A percentile compares a stretch with the other conserved stretches of the same genome.
phyloP scores from a whole-genome alignment of 2,888 invertebrate species.

The Embidobia sp. region DNA sequence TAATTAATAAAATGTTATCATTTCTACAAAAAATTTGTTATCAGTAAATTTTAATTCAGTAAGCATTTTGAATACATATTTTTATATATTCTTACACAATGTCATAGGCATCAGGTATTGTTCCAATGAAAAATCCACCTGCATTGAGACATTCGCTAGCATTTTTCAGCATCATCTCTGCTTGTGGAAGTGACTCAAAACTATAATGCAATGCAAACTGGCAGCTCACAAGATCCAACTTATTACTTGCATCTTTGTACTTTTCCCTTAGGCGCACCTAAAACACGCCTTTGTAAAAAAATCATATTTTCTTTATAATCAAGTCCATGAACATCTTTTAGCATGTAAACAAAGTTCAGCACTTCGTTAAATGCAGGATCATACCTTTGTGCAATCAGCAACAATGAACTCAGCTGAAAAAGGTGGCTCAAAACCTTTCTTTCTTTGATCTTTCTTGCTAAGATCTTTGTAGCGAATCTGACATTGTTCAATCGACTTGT shows the following conservation, averaged over 20 bases:
- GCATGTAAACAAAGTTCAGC: too few species aligned
- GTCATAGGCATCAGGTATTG: slow-evolving; percentile 96
- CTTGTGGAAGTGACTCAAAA: slow-evolving; percentile 94
- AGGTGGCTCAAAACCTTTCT: slow-evolving; percentile 75
- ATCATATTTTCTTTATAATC: slow-evolving; percentile 6
- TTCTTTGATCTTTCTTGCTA: slow-evolving; percentile 67
- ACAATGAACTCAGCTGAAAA: slow-evolving; percentile 95
- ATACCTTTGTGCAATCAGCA: slow-evolving; percentile 94
- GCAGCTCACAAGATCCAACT: slow-evolving; percentile 95
- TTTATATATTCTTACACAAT: slow-evolving; percentile 86
- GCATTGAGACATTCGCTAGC: slow-evolving; percentile 93
- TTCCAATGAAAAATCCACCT: slow-evolving; percentile 98
- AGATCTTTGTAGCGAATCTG: slow-evolving; percentile 91
- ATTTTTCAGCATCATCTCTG: slow-evolving; percentile 95
- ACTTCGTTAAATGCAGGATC: too few species aligned
- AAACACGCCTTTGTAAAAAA: slow-evolving; percentile 72
- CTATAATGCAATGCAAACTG: slow-evolving; percentile 99
- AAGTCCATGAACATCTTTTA: background rate
- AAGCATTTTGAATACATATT: too few species aligned
- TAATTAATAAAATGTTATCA: too few species aligned
- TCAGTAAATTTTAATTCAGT: too few species aligned
- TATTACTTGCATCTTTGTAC: slow-evolving; percentile 89
- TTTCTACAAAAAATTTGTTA: too few species aligned
- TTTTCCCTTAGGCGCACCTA: slow-evolving; percentile 87
- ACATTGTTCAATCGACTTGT: slow-evolving; percentile 95